A percentile compares a stretch with the other conserved stretches of the same genome.
These are phyloP conservation scores for Merluccius polli DNA, from an alignment of 2,797 vertebrate species.

Conservation along the genomic window DNA sequence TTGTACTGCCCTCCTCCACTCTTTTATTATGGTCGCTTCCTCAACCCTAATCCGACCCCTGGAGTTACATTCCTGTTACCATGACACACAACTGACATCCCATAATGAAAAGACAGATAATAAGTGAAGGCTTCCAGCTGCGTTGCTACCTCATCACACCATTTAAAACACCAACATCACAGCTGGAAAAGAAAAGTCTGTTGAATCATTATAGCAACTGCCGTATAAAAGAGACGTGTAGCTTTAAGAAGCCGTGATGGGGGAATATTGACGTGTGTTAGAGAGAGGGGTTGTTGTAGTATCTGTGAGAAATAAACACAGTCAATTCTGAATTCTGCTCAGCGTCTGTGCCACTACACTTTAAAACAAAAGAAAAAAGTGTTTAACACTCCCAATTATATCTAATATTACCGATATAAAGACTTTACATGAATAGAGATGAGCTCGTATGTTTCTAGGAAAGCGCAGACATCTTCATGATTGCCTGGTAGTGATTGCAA, in stretches of 20 bases:
- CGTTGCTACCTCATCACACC: conserved; percentile 66
- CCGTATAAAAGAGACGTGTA: conserved; percentile 18
- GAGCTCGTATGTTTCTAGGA: conserved; percentile 51
- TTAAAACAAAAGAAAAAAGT: conserved; percentile 4
- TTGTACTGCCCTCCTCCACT: not conserved
- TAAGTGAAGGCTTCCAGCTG: conserved; percentile 65
- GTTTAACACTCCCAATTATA: conserved; percentile 45
- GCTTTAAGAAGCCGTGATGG: conserved; percentile 34
- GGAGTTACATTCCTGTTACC: conserved; percentile 66
- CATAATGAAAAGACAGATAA: conserved; percentile 54
- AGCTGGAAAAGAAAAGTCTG: conserved; percentile 38
- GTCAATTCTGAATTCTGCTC: conserved; percentile 23
- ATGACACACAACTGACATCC: conserved; percentile 46
- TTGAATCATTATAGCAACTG: conserved; percentile 29
- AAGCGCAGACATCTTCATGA: conserved; percentile 58
- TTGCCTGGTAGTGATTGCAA: conserved; percentile 53
- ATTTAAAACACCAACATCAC: conserved; percentile 43
- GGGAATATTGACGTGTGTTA: conserved; percentile 36
- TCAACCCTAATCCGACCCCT: conserved; percentile 65
- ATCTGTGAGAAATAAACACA: conserved; percentile 21
- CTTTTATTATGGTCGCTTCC: not conserved
- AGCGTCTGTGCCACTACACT: conserved; percentile 31
- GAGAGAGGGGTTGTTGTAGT: conserved; percentile 41
- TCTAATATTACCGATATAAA: conserved; percentile 39
- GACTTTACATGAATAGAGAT: conserved; percentile 43